Percentiles rank a stretch among this genome's conserved stretches.
Evolutionary conservation across 2,888 invertebrate species (phyloP).

Genomic region (Itoplectis maculator): DNA sequence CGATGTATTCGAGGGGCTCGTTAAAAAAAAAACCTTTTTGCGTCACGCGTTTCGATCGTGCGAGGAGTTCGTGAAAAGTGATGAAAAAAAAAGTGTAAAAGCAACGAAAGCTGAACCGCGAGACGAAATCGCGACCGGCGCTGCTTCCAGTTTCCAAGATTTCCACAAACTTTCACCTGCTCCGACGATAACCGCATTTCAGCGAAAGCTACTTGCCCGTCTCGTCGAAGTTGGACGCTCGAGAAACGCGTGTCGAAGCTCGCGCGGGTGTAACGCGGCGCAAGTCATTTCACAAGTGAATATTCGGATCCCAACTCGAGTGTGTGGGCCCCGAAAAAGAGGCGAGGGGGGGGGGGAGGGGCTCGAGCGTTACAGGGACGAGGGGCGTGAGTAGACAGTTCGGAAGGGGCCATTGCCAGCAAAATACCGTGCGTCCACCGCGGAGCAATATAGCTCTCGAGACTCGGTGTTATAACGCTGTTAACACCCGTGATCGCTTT

Average conservation of each 20-base stretch:
- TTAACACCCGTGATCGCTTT: constrained; percentile 84
- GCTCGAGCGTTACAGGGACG: background rate
- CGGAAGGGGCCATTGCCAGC: constrained; percentile 42
- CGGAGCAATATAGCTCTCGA: constrained; percentile 74
- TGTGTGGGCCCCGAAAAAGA: background rate
- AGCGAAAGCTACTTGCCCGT: no score
- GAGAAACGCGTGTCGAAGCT: no score
- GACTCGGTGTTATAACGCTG: constrained; percentile 80
- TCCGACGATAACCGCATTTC: no score
- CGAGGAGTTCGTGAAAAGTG: background rate
- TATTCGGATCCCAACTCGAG: background rate
- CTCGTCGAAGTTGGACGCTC: no score
- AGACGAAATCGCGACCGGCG: no score
- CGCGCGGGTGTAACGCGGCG: background rate
- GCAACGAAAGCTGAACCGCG: no score
- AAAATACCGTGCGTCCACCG: constrained; percentile 74
- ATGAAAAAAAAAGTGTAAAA: no score
- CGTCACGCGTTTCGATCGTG: background rate
- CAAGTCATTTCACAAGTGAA: background rate
- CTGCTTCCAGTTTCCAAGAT: background rate
- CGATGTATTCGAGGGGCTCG: background rate
- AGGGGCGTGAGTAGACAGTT: no score
- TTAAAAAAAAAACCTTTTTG: background rate
- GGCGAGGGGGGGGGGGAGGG: background rate
- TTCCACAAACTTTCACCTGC: no score